These are phyloP conservation scores for Calameuta pallipes DNA, from an alignment of 2,888 invertebrate genomes.

Conservation along the genomic window DNA sequence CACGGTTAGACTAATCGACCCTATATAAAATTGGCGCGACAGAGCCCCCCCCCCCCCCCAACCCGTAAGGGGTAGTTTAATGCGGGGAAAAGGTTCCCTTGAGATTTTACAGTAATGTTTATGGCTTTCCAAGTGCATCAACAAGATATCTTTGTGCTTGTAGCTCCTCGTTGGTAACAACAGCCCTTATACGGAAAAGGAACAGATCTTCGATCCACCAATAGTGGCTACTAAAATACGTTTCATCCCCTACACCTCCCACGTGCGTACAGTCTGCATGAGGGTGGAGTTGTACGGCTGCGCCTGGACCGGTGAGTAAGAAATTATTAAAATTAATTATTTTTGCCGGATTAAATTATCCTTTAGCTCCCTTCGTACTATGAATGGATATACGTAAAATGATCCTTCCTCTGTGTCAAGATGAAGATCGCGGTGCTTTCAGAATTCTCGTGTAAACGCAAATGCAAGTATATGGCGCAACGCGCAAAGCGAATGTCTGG, in stretches of 20 bases:
- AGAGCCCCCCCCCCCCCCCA: slow-evolving; percentile 1
- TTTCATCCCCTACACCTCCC: slow-evolving; percentile 82
- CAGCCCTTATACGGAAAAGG: slow-evolving; percentile 81
- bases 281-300: slow-evolving; percentile 86
- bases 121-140: too few relatives aligned
- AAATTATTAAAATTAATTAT: slow-evolving; percentile 12
- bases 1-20: slow-evolving; percentile 50
- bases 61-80: too few relatives aligned
- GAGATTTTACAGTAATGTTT: too few relatives aligned
- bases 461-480: too few relatives aligned
- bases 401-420: too few relatives aligned
- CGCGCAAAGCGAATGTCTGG: too few relatives aligned
- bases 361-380: too few relatives aligned
- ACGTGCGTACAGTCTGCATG: slow-evolving; percentile 84
- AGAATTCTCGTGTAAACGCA: too few relatives aligned
- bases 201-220: slow-evolving; percentile 79
- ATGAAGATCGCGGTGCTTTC: too few relatives aligned
- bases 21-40: slow-evolving; percentile 44
- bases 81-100: too few relatives aligned
- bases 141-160: slow-evolving; percentile 46
- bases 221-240: slow-evolving; percentile 82
- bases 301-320: slow-evolving; percentile 77
- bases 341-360: too few relatives aligned
- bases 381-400: too few relatives aligned
- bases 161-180: slow-evolving; percentile 84